These are phyloP conservation scores for rabbit (Oryctolagus cuniculus) DNA, from an alignment of 2,113 vertebrate species.

Conservation along the genomic window DNA sequence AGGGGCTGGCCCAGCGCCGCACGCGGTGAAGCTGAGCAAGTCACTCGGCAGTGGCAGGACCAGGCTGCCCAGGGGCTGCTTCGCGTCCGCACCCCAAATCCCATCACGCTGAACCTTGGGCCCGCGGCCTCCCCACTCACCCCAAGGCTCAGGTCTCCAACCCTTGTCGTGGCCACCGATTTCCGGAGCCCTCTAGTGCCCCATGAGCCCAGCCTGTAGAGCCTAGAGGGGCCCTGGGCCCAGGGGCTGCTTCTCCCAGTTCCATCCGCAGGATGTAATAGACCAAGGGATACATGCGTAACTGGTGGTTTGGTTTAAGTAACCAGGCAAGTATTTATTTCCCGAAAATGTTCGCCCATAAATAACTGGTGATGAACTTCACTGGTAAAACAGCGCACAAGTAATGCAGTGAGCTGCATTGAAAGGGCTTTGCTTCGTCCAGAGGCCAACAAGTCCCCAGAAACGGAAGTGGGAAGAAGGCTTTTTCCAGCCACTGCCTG, in stretches of 20 bases:
- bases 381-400: conserved; percentile 84
- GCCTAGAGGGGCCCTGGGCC: background rate
- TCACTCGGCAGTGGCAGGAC: background rate
- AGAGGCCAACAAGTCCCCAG: conserved; percentile 28
- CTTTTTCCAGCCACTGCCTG: background rate
- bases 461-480: conserved; percentile 65
- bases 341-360: conserved; percentile 75
- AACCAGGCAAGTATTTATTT: conserved; percentile 82
- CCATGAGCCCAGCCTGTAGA: fast-evolving
- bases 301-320: conserved; percentile 80
- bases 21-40: background rate
- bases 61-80: background rate
- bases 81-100: background rate
- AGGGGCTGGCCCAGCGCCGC: fast-evolving
- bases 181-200: background rate
- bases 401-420: conserved; percentile 50
- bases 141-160: background rate
- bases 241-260: background rate
- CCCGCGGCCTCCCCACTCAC: too few species aligned
- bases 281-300: conserved; percentile 64
- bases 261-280: conserved; percentile 59
- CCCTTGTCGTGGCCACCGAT: background rate
- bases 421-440: conserved; percentile 80
- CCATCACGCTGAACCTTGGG: background rate
- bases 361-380: conserved; percentile 86